Percentiles rank a stretch among this genome's conserved stretches.
Evolutionary conservation across 2,797 vertebrate genomes (phyloP).

Genomic region (Phoeniculus purpureus): DNA sequence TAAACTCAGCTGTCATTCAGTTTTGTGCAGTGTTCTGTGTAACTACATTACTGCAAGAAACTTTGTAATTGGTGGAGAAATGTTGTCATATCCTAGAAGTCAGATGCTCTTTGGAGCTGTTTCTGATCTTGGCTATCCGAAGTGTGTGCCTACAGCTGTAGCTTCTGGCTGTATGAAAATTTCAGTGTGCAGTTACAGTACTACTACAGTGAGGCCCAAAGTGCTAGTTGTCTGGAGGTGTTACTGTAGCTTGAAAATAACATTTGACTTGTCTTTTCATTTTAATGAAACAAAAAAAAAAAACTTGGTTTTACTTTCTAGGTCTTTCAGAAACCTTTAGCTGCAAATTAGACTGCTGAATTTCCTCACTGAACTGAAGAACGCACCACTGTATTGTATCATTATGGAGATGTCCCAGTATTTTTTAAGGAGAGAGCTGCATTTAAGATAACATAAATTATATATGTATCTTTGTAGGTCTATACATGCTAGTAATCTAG

Average conservation of each 20-base stretch:
- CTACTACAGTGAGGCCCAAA: neutral
- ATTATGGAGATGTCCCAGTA: fast-evolving
- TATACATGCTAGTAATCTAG: neutral
- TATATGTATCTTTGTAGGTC: fast-evolving
- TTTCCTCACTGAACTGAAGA: neutral
- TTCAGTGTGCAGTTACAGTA: neutral
- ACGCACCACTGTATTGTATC: neutral
- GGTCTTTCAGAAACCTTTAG: neutral
- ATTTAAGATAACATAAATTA: neutral
- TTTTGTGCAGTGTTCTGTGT: neutral
- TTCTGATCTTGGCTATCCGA: neutral
- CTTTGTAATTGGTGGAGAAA: neutral
- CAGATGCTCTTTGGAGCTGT: neutral
- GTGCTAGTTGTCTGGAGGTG: neutral
- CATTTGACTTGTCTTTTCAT: neutral
- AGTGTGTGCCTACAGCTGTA: neutral
- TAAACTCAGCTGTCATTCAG: neutral
- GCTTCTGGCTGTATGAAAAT: neutral
- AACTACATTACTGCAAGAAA: neutral
- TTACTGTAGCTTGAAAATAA: neutral
- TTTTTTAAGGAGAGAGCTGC: neutral
- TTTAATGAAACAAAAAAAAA: neutral
- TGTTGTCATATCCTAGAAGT: neutral
- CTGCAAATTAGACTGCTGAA: neutral
- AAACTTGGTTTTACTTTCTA: neutral